These are phyloP conservation scores for Ypsolopha sequella DNA, from an alignment of 2,888 invertebrate genomes.

Conservation along the genomic window DNA sequence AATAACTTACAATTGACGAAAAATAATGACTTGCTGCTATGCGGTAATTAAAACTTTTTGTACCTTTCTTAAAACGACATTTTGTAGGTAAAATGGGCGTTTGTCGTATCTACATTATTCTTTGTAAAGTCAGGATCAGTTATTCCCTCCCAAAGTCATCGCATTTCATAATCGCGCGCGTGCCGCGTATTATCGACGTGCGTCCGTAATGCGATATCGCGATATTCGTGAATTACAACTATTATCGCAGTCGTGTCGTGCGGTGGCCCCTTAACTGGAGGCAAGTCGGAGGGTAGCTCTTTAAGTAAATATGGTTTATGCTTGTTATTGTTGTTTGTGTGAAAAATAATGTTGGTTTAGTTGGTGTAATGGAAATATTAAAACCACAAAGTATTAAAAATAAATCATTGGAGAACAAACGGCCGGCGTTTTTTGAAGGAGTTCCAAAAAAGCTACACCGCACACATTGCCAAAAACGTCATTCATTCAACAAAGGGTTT, in stretches of 20 bases:
- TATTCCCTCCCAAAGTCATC: not conserved
- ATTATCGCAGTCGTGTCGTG: conserved; percentile 36
- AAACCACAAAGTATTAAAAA: too few relatives aligned
- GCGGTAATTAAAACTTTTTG: too few relatives aligned
- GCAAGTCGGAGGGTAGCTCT: not conserved
- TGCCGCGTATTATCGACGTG: conserved; percentile 56
- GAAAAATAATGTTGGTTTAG: not conserved
- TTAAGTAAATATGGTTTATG: not conserved
- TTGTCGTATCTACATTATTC: too few relatives aligned
- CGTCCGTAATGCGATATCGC: conserved; percentile 37
- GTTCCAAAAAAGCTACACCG: too few relatives aligned
- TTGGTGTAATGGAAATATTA: not conserved
- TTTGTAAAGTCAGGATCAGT: not conserved
- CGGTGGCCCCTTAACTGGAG: not conserved
- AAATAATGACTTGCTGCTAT: too few relatives aligned
- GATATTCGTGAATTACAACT: conserved; percentile 55
- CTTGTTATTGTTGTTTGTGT: not conserved
- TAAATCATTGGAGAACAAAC: too few relatives aligned
- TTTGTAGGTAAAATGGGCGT: too few relatives aligned
- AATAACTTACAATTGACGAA: too few relatives aligned
- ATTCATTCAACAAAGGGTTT: too few relatives aligned
- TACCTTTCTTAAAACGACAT: too few relatives aligned
- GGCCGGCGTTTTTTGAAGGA: too few relatives aligned
- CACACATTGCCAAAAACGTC: too few relatives aligned
- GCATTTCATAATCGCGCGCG: conserved; percentile 35